phyloP scores from a whole-genome alignment of 2,888 invertebrate species.

The Eupithecia subumbrata region DNA sequence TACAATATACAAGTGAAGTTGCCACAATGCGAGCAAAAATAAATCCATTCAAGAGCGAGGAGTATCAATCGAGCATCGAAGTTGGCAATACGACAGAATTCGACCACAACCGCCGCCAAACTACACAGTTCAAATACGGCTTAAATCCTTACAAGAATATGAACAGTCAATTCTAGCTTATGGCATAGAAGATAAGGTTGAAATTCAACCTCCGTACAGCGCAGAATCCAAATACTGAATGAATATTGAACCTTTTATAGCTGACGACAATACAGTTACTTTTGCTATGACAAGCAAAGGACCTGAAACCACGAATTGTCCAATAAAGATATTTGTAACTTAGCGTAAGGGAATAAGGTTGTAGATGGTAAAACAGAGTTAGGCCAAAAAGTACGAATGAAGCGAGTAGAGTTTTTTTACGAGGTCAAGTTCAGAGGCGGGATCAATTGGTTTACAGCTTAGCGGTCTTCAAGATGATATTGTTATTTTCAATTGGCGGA shows the following conservation, averaged over 20 bases:
- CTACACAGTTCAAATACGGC: conserved; percentile 27
- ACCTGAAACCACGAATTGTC: conserved; percentile 11
- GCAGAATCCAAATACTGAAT: conserved; percentile 40
- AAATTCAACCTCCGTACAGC: conserved; percentile 34
- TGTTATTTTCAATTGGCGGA: conserved; percentile 44
- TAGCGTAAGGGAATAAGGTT: conserved; percentile 44
- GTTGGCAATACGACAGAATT: conserved; percentile 48
- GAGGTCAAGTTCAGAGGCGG: conserved; percentile 70
- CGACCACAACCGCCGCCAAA: conserved; percentile 42
- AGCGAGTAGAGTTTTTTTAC: conserved; percentile 54
- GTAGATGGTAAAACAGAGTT: conserved; percentile 43
- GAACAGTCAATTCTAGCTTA: conserved; percentile 6
- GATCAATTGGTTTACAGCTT: conserved; percentile 65
- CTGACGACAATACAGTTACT: conserved; percentile 45
- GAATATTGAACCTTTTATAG: conserved; percentile 14
- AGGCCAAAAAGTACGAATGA: conserved; percentile 51
- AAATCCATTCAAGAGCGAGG: conserved; percentile 76
- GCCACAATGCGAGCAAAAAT: conserved; percentile 74
- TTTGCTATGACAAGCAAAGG: conserved; percentile 41
- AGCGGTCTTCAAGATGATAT: conserved; percentile 47
- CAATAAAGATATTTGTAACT: conserved; percentile 4
- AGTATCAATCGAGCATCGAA: conserved; percentile 63
- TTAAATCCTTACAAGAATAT: conserved; percentile 1
- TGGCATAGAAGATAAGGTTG: conserved; percentile 42
- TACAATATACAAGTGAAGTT: conserved; percentile 65